These are phyloP conservation scores for Drosophila orosa DNA, from an alignment of 1,140 invertebrate species.

Conservation along the genomic window DNA sequence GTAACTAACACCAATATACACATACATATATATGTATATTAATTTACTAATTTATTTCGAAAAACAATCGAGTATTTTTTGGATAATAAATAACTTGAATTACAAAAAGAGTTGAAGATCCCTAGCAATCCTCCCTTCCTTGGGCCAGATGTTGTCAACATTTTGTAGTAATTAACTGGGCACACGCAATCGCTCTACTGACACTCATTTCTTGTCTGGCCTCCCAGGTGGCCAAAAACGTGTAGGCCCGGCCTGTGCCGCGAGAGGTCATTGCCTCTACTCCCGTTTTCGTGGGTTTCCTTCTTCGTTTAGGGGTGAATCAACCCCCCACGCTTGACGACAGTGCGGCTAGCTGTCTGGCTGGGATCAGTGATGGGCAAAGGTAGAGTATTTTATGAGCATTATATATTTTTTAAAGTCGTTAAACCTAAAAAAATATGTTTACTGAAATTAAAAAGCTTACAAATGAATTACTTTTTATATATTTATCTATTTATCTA, in stretches of 20 bases:
- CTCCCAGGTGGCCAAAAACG: constrained; percentile 38
- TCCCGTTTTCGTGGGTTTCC: constrained; percentile 18
- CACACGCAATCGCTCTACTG: constrained; percentile 60
- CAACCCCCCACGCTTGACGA: constrained; percentile 19
- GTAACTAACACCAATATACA: constrained; percentile 83
- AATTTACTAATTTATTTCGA: constrained; percentile 77
- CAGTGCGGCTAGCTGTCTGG: constrained; percentile 38
- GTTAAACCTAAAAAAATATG: too few relatives aligned
- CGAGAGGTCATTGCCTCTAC: constrained; percentile 50
- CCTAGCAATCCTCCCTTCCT: neutral
- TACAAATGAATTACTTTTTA: too few relatives aligned
- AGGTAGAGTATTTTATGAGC: neutral
- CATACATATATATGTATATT: constrained; percentile 31
- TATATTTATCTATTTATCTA: too few relatives aligned
- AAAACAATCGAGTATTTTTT: constrained; percentile 73
- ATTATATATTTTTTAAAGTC: too few relatives aligned
- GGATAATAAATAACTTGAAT: constrained; percentile 73
- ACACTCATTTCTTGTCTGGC: constrained; percentile 31
- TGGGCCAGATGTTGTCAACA: constrained; percentile 55
- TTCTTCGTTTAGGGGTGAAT: constrained; percentile 43
- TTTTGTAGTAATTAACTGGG: constrained; percentile 61
- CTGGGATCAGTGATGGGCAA: constrained; percentile 40
- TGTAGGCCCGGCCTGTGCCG: constrained; percentile 4
- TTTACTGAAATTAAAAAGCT: too few relatives aligned
- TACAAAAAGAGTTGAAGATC: constrained; percentile 45